phyloP scores from a whole-genome alignment of 1,140 invertebrate species.

The Lepidotrigona ventralis region DNA sequence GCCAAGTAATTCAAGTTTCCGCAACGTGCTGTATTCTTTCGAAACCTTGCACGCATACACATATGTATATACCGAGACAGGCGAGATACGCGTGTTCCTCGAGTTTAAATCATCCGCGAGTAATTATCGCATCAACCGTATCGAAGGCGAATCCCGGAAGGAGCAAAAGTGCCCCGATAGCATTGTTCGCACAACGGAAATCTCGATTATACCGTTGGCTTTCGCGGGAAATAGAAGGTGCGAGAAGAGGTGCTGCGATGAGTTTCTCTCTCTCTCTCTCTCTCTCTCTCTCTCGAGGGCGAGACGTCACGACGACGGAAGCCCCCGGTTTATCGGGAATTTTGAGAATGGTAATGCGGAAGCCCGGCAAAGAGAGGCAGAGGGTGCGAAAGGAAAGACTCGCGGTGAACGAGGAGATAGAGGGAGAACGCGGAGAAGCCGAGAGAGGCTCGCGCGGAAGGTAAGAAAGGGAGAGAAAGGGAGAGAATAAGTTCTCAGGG shows the following conservation, averaged over 20 bases:
- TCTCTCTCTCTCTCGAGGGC: neutral
- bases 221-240: slow-evolving; percentile 28
- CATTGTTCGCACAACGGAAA: neutral
- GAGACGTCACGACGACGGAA: slow-evolving; percentile 51
- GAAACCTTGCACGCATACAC: too few relatives aligned
- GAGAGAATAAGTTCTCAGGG: slow-evolving; percentile 73
- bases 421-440: slow-evolving; percentile 20
- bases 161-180: neutral
- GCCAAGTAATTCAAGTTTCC: neutral
- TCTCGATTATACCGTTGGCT: slow-evolving; percentile 42
- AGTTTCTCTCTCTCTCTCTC: too few relatives aligned
- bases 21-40: neutral
- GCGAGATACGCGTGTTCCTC: too few relatives aligned
- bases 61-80: too few relatives aligned
- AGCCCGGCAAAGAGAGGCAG: slow-evolving; percentile 1
- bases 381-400: slow-evolving; percentile 34
- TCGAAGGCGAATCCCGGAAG: neutral
- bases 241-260: neutral
- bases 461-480: slow-evolving; percentile 69
- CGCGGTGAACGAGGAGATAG: neutral
- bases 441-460: slow-evolving; percentile 55
- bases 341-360: slow-evolving; percentile 67
- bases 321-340: slow-evolving; percentile 67
- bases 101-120: neutral
- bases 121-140: neutral